Evolutionary conservation across 2,888 invertebrate species (phyloP), one percentile per base, ranked within the genome.

Genomic region (Alcis repandata): DNA sequence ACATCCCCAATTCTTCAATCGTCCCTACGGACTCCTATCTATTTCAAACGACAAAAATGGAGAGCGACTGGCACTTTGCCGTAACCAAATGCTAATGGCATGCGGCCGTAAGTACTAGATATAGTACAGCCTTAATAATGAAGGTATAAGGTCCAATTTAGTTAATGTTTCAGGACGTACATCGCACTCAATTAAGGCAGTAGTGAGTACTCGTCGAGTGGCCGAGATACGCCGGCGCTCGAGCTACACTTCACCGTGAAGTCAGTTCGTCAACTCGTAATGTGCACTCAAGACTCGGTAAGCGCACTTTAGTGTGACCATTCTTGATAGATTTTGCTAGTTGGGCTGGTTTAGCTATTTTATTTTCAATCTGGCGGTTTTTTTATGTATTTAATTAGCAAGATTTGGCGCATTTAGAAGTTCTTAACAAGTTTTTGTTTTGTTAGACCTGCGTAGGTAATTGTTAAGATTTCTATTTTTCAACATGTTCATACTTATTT

Each of bases 161-260:
- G 36, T 63, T 48, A 43, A 58, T 64, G 43, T 59, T 52, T 36
- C 53, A 51, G 67, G 40, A 60, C 68, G 69, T 69, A 70, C 70
- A 70, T 72, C 75, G 72, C 74, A 75, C 77, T 81, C 77, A 81
- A 81, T 81, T 80, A 82, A 77, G 73, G 76, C 76, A 67, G 71
- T 72, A 73, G 72, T 66, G 76, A 77, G 67, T 63, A 72, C 68
- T n/a, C 64, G 64, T 64, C 43, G 68, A 73, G 73, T 71, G 67
- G 69, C 58, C 38, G 15, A 64, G 64, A 64, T 69, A 54, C 71
- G 68, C 69, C 27, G 13, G 53, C 49, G 19, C 49, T 54, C 41
- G 11, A 41, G 41, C 20, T 19, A 36, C 33, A 63, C 36, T 38
- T 33, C 19, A 40, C 6, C n/a, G 43, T 13, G 27, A 32, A 40